phyloP scores from a whole-genome alignment of 1,140 invertebrate genomes.

The Psilanteris sp. region DNA sequence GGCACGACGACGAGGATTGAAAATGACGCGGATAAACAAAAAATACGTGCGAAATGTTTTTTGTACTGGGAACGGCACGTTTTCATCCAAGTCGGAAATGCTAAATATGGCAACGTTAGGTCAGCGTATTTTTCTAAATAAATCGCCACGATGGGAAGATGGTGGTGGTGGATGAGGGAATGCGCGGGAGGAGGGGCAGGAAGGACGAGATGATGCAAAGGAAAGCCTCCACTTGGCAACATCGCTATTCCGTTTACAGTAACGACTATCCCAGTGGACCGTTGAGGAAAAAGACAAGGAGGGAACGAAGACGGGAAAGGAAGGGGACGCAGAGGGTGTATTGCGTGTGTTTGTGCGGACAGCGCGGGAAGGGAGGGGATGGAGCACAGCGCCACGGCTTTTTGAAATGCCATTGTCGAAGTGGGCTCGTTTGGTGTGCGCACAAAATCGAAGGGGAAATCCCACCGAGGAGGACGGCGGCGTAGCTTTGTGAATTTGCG shows the following conservation, averaged over 20 bases:
- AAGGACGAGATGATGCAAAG: constrained; percentile 46
- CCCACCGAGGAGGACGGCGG: constrained; percentile 17
- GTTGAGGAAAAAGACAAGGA: constrained; percentile 43
- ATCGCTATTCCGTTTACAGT: constrained; percentile 44
- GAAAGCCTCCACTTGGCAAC: constrained; percentile 62
- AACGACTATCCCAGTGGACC: constrained; percentile 60
- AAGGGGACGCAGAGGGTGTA: too few relatives aligned
- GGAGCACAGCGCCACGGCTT: not conserved
- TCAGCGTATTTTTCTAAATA: constrained; percentile 56
- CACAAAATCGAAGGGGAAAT: constrained; percentile 34
- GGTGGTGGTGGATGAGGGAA: too few relatives aligned
- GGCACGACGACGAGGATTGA: too few relatives aligned
- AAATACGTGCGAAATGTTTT: not conserved
- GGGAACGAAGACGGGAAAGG: too few relatives aligned
- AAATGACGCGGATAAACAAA: constrained; percentile 22
- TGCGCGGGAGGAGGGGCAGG: constrained; percentile 25
- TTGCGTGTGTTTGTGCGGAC: too few relatives aligned
- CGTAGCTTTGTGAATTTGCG: constrained; percentile 50
- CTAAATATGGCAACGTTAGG: constrained; percentile 49
- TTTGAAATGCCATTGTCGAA: constrained; percentile 29
- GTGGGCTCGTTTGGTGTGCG: constrained; percentile 4
- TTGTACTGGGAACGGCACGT: not conserved
- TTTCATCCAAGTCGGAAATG: constrained; percentile 29
- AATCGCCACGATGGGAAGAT: too few relatives aligned
- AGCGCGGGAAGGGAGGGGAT: not conserved